phyloP scores from a whole-genome alignment of 1,140 invertebrate genomes.

The Cherax quadricarinatus region DNA sequence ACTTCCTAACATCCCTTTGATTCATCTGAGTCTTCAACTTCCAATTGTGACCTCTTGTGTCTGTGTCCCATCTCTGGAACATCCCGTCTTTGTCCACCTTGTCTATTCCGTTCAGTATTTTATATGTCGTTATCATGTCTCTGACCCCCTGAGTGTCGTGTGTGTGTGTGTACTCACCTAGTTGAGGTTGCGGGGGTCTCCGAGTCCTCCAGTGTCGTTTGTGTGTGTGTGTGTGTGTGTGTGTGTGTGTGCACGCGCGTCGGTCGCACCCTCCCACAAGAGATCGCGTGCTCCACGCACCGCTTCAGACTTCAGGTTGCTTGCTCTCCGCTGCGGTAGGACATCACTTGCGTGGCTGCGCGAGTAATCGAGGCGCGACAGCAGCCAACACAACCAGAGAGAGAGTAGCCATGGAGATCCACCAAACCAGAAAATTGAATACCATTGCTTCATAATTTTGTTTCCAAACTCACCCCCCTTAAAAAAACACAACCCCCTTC shows the following conservation, averaged over 20 bases:
- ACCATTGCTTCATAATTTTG: constrained; percentile 41
- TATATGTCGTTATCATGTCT: too few relatives aligned
- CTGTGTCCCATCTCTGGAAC: too few relatives aligned
- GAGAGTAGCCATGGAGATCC: constrained; percentile 34
- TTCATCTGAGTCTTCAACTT: too few relatives aligned
- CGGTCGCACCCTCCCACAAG: too few relatives aligned
- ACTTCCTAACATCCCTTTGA: too few relatives aligned
- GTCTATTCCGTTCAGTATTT: too few relatives aligned
- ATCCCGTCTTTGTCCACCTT: too few relatives aligned
- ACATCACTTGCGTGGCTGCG: neutral
- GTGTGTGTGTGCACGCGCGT: neutral
- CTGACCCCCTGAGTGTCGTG: too few relatives aligned
- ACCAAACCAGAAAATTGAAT: constrained; percentile 43
- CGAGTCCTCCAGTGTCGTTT: neutral
- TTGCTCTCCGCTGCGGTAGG: neutral
- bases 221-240: neutral
- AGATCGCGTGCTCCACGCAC: too few relatives aligned
- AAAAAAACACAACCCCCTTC: neutral
- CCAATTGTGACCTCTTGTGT: too few relatives aligned
- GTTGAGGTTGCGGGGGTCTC: too few relatives aligned
- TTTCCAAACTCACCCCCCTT: constrained; percentile 14
- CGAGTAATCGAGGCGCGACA: neutral
- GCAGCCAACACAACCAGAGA: neutral
- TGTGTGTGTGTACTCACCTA: neutral
- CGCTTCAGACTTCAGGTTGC: too few relatives aligned